Base-by-base conservation (phyloP, 1,140 invertebrate species). In the Drosophila virilis region DNA sequence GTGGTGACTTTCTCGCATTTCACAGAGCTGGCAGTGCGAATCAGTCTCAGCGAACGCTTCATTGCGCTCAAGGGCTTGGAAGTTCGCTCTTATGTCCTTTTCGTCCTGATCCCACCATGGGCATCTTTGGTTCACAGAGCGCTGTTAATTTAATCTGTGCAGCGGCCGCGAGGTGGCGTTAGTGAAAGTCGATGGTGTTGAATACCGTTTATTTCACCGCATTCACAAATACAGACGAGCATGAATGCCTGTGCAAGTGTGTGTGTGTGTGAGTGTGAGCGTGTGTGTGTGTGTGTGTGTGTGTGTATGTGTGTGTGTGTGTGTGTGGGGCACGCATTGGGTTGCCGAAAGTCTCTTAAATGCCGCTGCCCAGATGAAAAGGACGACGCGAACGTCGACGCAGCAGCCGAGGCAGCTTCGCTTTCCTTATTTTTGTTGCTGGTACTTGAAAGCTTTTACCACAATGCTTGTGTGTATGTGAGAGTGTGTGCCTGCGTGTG, bases 401-500 rank as follows among this genome's bases (percentile, higher is more conserved):
- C 78, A 40, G 50, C 58, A 48, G 51, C 54, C 37, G 64, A 58
- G 65, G 58, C 84, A 60, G 80, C 77, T 62, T 84, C 66, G 58
- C 28, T 58, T 64, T 78, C 64, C 60, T 80, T 69, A 55, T 68
- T 69, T 75, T 75, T 76, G 82, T 45, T 81, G 68, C 52, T 89
- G 84, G 17, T 74, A 89, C 84, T 89, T 89, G 84, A 89, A 89
- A 89, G 84, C 84, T 89, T 89, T 89, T 88, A 89, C 80, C 80
- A 84, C 85, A 89, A 84, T 88, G 70, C 51, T 43, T 62, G 32
- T 38, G 33, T 37, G 43, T 57, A 37, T 71, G 35, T 76, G 55
- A 55, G 59, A 55, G 59, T 65, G 60, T 48, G 61, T 67, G 51
- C 58, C 61, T 74, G 59, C 64, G 59, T 70, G 46, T 33, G 60